phyloP scores from a whole-genome alignment of 2,888 invertebrate genomes.

The Deroplatys truncata region DNA sequence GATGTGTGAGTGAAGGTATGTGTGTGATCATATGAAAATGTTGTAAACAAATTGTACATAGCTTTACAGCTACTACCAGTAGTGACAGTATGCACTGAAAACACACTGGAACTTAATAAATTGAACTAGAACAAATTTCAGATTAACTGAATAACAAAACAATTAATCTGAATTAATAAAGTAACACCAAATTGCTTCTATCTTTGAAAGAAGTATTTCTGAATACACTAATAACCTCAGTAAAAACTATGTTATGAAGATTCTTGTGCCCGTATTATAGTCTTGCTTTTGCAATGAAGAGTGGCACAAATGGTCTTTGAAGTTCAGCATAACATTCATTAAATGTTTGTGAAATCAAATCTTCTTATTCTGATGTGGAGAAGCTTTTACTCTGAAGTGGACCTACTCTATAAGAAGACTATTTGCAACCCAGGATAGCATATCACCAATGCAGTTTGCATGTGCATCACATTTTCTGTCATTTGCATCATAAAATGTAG shows the following conservation, averaged over 20 bases:
- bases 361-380: no score
- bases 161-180: conserved; percentile 10
- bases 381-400: no score
- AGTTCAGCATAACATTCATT: background rate
- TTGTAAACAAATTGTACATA: conserved; percentile 28
- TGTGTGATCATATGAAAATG: conserved; percentile 36
- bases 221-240: background rate
- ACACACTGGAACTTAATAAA: background rate
- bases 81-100: background rate
- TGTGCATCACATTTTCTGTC: no score
- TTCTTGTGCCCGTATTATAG: no score
- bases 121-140: background rate
- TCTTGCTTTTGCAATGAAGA: background rate
- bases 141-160: conserved; percentile 1
- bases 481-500: no score
- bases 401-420: no score
- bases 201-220: background rate
- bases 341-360: background rate
- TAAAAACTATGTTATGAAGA: background rate
- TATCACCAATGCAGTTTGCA: no score
- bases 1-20: conserved; percentile 38
- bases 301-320: background rate
- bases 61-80: background rate
- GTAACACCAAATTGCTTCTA: background rate
- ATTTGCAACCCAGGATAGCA: no score